Conservation (phyloP, 2,888 invertebrate species). For the Diaprepes abbreviatus region DNA sequence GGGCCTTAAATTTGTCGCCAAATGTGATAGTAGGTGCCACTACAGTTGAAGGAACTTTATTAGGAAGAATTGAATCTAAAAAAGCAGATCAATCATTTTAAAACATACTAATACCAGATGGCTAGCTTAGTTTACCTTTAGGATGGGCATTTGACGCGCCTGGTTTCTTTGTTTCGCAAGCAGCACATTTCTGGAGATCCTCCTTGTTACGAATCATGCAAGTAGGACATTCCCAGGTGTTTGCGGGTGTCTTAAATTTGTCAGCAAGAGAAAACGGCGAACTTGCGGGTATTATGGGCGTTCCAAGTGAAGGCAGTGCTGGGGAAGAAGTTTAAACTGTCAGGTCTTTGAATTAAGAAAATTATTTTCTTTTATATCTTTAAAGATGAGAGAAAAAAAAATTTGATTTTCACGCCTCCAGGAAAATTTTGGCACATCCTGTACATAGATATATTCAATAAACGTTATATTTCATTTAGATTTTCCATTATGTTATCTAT, state of each 20-base stretch:
- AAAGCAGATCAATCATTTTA: neutral
- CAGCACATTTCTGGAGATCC: slow-evolving; percentile 68
- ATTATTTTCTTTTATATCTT: too few species aligned
- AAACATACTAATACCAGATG: neutral
- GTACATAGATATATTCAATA: neutral
- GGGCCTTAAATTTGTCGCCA: slow-evolving; percentile 64
- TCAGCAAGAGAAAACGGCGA: slow-evolving; percentile 63
- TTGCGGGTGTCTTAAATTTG: slow-evolving; percentile 47
- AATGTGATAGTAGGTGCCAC: slow-evolving; percentile 39
- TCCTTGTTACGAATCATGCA: slow-evolving; percentile 73
- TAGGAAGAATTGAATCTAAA: neutral
- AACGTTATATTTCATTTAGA: neutral
- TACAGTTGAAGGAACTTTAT: neutral
- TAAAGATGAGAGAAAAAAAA: too few species aligned
- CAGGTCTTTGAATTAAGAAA: too few species aligned
- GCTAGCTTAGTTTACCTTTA: slow-evolving; percentile 5
- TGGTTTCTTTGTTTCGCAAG: slow-evolving; percentile 69
- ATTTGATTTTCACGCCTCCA: too few species aligned
- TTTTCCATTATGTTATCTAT: neutral
- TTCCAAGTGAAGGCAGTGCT: neutral
- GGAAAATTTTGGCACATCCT: neutral
- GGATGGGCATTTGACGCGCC: neutral
- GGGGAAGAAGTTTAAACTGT: too few species aligned
- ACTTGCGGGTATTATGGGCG: neutral
- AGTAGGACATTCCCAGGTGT: slow-evolving; percentile 75